Base-by-base conservation (phyloP, 2,113 vertebrate species). In the Arothron firmamentum region DNA sequence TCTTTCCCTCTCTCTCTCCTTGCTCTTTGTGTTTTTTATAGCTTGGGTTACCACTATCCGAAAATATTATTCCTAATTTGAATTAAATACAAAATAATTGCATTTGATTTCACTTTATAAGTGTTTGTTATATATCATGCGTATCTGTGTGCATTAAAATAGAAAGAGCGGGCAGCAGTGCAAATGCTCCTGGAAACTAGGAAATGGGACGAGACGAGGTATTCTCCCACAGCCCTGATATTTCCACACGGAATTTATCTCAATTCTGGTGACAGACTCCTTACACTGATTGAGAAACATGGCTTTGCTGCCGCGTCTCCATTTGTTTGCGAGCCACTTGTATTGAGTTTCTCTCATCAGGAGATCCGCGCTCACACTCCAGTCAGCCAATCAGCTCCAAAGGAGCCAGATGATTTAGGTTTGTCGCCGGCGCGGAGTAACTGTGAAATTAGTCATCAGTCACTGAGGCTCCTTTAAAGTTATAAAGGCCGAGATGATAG, bases 241-340 rank as follows among this genome's bases (percentile, higher is more conserved):
- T 74, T 57, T 62, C 43, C 67, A 34, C n/a, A 38, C 66, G 67
- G 49, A 81, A 88, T 90, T 83, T 82, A 78, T 90, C 87, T 88
- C 84, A 73, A 82, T 87, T 84, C 81, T 63, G 67, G 56, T 75
- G 86, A 81, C 85, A 85, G 69, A 62, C 74, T 71, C 68, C 72
- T 77, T 74, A 54, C 62, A 50, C 85, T 89, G 81, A 91, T 87
- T 83, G 86, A 87, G 86, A 89, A 89, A 83, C 85, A 89, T 76
- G 74, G 85, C 70, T 74, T 77, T 6, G 69, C 74, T 70, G 75
- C 70, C 74, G 83, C 72, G 52, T 86, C 82, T 84, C 87, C 78
- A 87, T 89, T 86, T 85, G 81, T 87, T 88, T 85, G 70, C 79
- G 28, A 31, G 73, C 60, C 43, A 59, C 77, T 62, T 70, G 67